These are phyloP conservation scores for Myotis myotis DNA, from an alignment of 2,797 vertebrate species.

Conservation along the genomic window DNA sequence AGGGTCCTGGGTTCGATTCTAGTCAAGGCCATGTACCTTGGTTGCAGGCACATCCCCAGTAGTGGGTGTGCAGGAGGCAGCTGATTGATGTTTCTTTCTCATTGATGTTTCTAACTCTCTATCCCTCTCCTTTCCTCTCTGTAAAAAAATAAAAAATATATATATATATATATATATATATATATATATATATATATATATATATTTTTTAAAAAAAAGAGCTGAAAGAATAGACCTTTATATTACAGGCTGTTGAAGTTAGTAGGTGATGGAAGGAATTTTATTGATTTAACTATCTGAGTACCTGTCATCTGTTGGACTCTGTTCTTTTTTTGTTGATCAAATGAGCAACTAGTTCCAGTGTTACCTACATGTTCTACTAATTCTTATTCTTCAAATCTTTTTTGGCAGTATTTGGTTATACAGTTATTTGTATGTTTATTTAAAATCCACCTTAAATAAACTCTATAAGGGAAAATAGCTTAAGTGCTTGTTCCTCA, in stretches of 20 bases:
- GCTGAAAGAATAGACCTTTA: neutral
- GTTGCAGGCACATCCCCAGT: too few relatives aligned
- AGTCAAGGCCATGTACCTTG: too few relatives aligned
- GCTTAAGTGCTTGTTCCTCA: neutral
- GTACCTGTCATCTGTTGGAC: neutral
- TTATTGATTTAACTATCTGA: neutral
- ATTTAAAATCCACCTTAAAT: neutral
- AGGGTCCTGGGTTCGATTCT: too few relatives aligned
- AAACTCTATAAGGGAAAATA: neutral
- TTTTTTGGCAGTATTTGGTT: slow-evolving; percentile 18
- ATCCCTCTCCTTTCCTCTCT: too few relatives aligned
- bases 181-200: too few relatives aligned
- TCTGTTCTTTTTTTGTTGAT: neutral
- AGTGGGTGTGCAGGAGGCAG: too few relatives aligned
- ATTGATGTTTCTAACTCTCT: too few relatives aligned
- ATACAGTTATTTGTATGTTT: neutral
- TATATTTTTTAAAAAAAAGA: too few relatives aligned
- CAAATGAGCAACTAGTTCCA: neutral
- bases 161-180: too few relatives aligned
- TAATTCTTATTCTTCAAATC: neutral
- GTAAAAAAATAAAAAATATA: too few relatives aligned
- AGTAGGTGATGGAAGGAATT: neutral
- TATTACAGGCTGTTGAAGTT: neutral
- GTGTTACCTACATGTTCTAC: neutral
- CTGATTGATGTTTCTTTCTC: too few relatives aligned